A percentile compares a stretch with the other conserved stretches of the same genome.
These are phyloP conservation scores for Chrysina gloriosa DNA, from an alignment of 2,888 invertebrate genomes.

Conservation along the genomic window DNA sequence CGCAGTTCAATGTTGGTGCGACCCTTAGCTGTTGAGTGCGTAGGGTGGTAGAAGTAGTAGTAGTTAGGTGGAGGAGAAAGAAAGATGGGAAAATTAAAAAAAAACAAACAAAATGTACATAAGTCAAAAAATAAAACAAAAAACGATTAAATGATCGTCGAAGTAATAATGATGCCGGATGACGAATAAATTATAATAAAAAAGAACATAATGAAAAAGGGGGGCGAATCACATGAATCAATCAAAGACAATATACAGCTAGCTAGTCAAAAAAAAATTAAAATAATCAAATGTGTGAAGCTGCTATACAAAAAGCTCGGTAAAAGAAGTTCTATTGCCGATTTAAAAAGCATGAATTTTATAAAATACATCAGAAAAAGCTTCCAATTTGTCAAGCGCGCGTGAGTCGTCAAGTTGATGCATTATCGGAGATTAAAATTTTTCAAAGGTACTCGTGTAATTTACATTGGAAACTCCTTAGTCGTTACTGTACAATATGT, in stretches of 20 bases:
- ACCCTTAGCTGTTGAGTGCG: conserved; percentile 86
- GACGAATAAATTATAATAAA: conserved; percentile 14
- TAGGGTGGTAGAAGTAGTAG: conserved; percentile 44
- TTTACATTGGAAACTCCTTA: background rate
- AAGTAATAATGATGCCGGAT: conserved; percentile 2
- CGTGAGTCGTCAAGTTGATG: too few species aligned
- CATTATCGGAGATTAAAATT: too few species aligned
- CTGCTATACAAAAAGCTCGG: background rate
- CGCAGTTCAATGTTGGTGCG: conserved; percentile 99
- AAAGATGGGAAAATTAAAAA: conserved; percentile 47
- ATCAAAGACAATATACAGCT: background rate
- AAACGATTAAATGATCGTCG: conserved; percentile 20
- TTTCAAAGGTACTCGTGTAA: too few species aligned
- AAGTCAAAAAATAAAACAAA: conserved; percentile 44
- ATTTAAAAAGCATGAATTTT: background rate
- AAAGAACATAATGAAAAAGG: background rate
- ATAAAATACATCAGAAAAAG: conserved; percentile 5
- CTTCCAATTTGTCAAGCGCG: background rate
- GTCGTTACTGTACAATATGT: background rate
- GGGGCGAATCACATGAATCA: background rate
- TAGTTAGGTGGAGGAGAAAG: conserved; percentile 44
- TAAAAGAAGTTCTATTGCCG: background rate
- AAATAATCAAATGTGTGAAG: conserved; percentile 10
- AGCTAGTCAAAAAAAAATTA: background rate
- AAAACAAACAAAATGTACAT: conserved; percentile 49